Base-by-base conservation (phyloP, 2,888 invertebrate species). In the Drosophila prostipennis region DNA sequence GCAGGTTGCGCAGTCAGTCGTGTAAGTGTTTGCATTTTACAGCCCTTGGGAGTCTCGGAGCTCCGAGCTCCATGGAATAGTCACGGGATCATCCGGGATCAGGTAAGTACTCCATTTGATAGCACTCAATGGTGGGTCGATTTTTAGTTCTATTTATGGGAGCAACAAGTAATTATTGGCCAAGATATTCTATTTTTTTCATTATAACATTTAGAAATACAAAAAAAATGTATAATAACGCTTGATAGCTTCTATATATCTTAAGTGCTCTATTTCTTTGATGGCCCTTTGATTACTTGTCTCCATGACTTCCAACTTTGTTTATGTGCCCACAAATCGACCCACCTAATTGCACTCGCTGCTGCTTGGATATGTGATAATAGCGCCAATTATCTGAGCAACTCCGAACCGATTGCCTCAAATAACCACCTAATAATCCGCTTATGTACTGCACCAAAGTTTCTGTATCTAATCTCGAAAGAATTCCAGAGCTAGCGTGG, bases 1-100 rank as follows among this genome's bases (percentile, higher is more conserved):
- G 87, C 84, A 89, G 83, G 89, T 89, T 84, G 89, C 89, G 60
- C 76, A 76, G 61, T 76, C 72, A 73, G 75, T 79, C 65, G 67
- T 72, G 58, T 88, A 87, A 86, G 86, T 87, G 86, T 86, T 82
- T 82, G 83, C 82, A 88, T 82, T 82, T 82, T 82, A 82, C 86
- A 83, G 87, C 63, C 80, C 83, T 58, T 67, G 78, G 75, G 69
- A 72, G 64, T 45, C 39, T 72, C 59, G 63, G 73, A 49, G 68
- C 70, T 51, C 45, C 65, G 54, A 65, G 79, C 79, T 76, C 55
- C 72, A 74, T 51, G 81, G 81, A 85, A 80, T 80, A 74, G 75
- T 86, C 67, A 59, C 65, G 48, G 58, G 29, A 57, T 39, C 68
- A 57, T 39, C 68, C 14, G 23, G 48, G 6, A 37, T 32, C 71